Percentiles rank a stretch among this genome's conserved stretches.
phyloP scores from a whole-genome alignment of 2,113 vertebrate genomes.

The Calidris pugnax region DNA sequence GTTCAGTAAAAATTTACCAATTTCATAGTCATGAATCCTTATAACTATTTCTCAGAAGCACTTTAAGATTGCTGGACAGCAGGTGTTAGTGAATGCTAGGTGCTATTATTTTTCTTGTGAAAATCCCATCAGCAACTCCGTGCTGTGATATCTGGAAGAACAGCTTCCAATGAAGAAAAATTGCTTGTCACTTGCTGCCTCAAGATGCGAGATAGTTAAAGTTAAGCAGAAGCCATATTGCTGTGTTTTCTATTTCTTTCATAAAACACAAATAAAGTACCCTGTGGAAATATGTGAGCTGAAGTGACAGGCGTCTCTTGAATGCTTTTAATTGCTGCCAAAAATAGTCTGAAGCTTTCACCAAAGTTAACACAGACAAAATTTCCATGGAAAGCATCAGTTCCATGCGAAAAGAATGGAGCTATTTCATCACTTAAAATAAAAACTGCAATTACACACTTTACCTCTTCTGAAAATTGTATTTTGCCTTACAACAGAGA shows the following conservation, averaged over 20 bases:
- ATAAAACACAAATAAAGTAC: slow-evolving; percentile 52
- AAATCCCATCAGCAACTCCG: neutral
- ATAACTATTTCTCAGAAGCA: neutral
- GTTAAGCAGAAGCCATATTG: slow-evolving; percentile 51
- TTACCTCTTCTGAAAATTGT: neutral
- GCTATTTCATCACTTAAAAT: slow-evolving; percentile 18
- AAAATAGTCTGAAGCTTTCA: slow-evolving; percentile 47
- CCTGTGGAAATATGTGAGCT: slow-evolving; percentile 37
- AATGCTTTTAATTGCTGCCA: slow-evolving; percentile 67
- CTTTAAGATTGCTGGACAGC: neutral
- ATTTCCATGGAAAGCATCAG: slow-evolving; percentile 39
- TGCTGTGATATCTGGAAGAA: neutral
- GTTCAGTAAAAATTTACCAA: neutral
- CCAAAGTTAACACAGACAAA: slow-evolving; percentile 31
- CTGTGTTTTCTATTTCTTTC: slow-evolving; percentile 42
- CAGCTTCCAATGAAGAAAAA: slow-evolving; percentile 57
- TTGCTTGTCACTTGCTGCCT: slow-evolving; percentile 56
- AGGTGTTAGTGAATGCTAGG: neutral
- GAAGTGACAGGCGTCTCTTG: slow-evolving; percentile 54
- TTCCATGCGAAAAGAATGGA: neutral
- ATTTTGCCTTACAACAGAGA: neutral
- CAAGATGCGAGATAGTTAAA: neutral
- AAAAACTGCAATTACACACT: slow-evolving; percentile 13
- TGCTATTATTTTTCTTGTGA: neutral
- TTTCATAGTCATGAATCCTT: neutral